A percentile compares a stretch with the other conserved stretches of the same genome.
These are phyloP conservation scores for Aldabrachelys gigantea DNA, from an alignment of 2,113 vertebrate species.

Conservation along the genomic window DNA sequence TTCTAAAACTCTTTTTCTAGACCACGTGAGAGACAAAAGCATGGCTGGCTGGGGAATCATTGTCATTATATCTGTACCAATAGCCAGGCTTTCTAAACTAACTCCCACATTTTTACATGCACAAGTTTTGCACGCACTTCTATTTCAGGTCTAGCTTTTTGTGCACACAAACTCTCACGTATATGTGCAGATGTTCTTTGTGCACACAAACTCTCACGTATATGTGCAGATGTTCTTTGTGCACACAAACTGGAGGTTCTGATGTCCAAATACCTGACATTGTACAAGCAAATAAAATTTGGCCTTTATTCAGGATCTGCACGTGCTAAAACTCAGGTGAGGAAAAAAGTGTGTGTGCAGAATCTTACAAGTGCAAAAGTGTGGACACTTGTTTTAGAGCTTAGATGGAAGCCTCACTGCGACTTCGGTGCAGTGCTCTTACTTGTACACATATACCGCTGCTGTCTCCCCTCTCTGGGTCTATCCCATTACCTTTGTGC, in stretches of 20 bases:
- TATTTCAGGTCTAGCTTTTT: neutral
- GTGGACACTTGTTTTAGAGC: neutral
- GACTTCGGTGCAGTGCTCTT: neutral
- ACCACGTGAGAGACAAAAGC: neutral
- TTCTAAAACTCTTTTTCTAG: neutral
- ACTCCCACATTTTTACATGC: neutral
- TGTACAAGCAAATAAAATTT: neutral
- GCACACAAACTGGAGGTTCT: neutral
- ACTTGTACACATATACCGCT: neutral
- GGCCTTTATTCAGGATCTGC: neutral
- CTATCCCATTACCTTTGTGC: slow-evolving; percentile 88
- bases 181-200: neutral
- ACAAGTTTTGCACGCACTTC: neutral
- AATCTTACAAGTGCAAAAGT: neutral
- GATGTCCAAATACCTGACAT: neutral
- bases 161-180: neutral
- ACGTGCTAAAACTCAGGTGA: too few species aligned
- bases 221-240: neutral
- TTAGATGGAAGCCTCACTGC: neutral
- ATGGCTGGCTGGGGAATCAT: neutral
- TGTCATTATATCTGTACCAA: neutral
- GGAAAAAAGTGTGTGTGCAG: neutral
- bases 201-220: neutral
- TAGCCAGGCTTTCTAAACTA: neutral
- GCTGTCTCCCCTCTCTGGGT: neutral